Base-by-base conservation (phyloP, 1,140 invertebrate species). In the Dreissena rostriformis region DNA sequence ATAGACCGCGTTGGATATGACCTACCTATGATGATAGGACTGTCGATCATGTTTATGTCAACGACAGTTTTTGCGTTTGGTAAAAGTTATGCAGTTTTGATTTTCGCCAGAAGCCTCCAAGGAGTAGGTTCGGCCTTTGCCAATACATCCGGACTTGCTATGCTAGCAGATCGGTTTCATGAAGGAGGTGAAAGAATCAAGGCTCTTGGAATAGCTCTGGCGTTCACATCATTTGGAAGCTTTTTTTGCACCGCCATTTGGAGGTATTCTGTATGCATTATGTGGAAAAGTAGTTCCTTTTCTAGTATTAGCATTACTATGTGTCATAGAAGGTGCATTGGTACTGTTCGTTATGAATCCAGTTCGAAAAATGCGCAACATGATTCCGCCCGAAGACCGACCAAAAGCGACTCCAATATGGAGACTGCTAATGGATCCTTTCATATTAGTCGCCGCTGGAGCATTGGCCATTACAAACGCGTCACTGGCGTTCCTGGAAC, bases 211-310 rank as follows among this genome's bases (percentile, higher is more conserved):
- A 99, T 99, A 86, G 99, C 99, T 0, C 93, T 99, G 73, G 98
- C 99, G 0, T 99, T 99, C 93, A 99, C 99, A 86, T 99, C 98
- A 84, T 99, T 99, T 91, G 99, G 99, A 0, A 99, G 98, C 94
- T 94, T 99, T n/a, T n/a, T 98, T 99, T 10, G 99, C 99, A 0
- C 99, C 99, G n/a, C 99, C 99, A 0, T 99, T 99, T 91, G 99
- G 99, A 6, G 99, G 98, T 0, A 96, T 98, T 1, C 94, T 99
- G 0, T 99, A 99, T 91, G 97, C 99, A 88, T 98, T 99, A 89
- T 97, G 97, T 7, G 99, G 99, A 14, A 99, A 99, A 93, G 97
- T 98, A 92, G 96, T 99, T 67, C 99, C 99, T 0, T 99, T 99
- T 92, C 94, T 99, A 7, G 97, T 99, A 52, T 95, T 99, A 10